Conservation (phyloP, 1,140 invertebrate genomes). For the Habropoda laboriosa region DNA sequence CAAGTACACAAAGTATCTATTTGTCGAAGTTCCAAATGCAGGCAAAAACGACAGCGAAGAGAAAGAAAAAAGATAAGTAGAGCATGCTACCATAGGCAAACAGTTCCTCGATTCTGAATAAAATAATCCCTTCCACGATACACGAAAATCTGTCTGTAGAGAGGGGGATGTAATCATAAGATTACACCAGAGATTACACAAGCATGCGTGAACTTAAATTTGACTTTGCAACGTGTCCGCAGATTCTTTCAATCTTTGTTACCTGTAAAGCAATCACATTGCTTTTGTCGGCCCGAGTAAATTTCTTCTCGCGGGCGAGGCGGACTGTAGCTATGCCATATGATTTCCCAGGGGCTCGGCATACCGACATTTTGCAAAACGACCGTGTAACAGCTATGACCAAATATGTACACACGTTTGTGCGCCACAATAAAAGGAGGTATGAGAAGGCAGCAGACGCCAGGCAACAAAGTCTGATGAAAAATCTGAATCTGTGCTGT, state of each 20-base stretch:
- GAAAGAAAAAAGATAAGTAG: too few relatives aligned
- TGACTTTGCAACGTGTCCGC: not conserved
- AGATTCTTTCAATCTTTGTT: conserved; percentile 53
- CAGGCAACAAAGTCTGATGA: not conserved
- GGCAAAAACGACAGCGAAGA: too few relatives aligned
- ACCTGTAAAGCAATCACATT: conserved; percentile 43
- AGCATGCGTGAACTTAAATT: not conserved
- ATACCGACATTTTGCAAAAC: conserved; percentile 58
- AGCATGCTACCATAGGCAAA: too few relatives aligned
- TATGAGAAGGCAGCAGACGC: conserved; percentile 1
- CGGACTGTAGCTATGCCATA: conserved; percentile 34
- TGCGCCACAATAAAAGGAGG: conserved; percentile 34
- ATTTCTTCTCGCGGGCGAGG: conserved; percentile 46
- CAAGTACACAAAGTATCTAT: too few relatives aligned
- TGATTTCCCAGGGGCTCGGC: conserved; percentile 61
- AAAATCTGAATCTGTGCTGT: conserved; percentile 8
- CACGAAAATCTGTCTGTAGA: too few relatives aligned
- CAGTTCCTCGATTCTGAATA: too few relatives aligned
- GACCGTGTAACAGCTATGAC: conserved; percentile 41
- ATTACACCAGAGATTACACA: conserved; percentile 11
- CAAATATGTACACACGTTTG: conserved; percentile 57
- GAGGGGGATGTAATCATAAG: not conserved
- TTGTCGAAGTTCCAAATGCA: too few relatives aligned
- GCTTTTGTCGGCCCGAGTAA: conserved; percentile 61
- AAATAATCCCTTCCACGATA: not conserved